Base-by-base conservation (phyloP, 2,113 vertebrate species). In the Clinocottus analis region DNA sequence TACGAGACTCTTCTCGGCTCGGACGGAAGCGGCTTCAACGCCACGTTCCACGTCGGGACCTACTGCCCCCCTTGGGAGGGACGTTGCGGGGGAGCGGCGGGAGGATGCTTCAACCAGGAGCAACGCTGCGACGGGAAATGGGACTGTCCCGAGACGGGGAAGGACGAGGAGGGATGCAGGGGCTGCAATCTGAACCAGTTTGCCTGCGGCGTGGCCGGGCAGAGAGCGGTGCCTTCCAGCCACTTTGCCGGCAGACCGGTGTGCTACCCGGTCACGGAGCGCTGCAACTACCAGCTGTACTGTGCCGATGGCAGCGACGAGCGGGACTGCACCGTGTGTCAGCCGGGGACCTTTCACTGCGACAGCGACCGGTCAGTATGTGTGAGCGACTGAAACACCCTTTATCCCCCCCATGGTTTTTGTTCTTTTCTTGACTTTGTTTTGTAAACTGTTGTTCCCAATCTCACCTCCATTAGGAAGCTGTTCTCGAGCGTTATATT, bases 281-380 rank as follows among this genome's bases (percentile, higher is more conserved):
- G 96, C 31, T 98, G 97, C 88, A 97, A 98, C 91, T 98, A 97
- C 92, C 96, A 97, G 92, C 94, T 96, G 19, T 96, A 96, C 87
- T 98, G 97, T 2, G 93, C 94, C 0, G 96, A 97, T 0, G 96
- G 96, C 17, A 96, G 95, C 0, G 97, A 98, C 0, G 97, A 98
- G 93, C 91, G 92, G 55, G 95, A 93, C 85, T 97, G 97, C 85
- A 92, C 93, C 8, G 75, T 93, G n/a, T 98, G 97, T 76, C 96
- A 97, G 87, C 96, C 95, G 0, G 96, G 96, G 23, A 96, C 95
- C 59, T 98, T 97, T 80, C 96, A 96, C 16, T 97, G 97, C 35
- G 95, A 95, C 74, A 95, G 94, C 0, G 96, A 96, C 87, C 95
- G 96, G 93, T 95, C 31, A 35, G 92, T 78, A 11, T 4, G 23